These are phyloP conservation scores for Probaryconus sp. DNA, from an alignment of 1,140 invertebrate species.

Conservation along the genomic window DNA sequence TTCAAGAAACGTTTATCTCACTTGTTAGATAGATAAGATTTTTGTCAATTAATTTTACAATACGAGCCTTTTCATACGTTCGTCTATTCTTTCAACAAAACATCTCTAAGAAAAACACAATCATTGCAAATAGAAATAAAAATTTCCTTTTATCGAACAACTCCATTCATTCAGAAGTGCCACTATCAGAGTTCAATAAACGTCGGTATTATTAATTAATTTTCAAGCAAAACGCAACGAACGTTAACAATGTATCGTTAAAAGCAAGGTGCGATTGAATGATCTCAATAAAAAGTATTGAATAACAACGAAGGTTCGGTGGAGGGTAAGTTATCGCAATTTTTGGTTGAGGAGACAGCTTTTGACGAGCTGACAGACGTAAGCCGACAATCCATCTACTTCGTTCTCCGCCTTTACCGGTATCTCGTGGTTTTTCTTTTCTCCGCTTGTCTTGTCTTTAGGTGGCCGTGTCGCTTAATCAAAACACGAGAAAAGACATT, in stretches of 20 bases:
- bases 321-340: slow-evolving; percentile 57
- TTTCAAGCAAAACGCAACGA: too few species aligned
- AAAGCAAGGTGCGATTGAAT: slow-evolving; percentile 18
- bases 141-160: too few species aligned
- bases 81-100: too few species aligned
- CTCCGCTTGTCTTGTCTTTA: slow-evolving; percentile 51
- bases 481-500: slow-evolving; percentile 77
- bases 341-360: slow-evolving; percentile 60
- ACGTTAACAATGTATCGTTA: too few species aligned
- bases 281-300: slow-evolving; percentile 10
- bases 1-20: slow-evolving; percentile 26
- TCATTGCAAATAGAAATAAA: too few species aligned
- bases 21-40: too few species aligned
- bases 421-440: slow-evolving; percentile 60
- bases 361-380: slow-evolving; percentile 68
- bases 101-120: too few species aligned
- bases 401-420: slow-evolving; percentile 18
- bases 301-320: slow-evolving; percentile 12
- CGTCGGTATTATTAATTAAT: slow-evolving; percentile 52
- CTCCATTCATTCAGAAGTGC: too few species aligned
- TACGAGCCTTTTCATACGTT: too few species aligned
- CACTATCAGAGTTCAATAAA: slow-evolving; percentile 31
- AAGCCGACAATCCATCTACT: slow-evolving; percentile 66
- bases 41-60: too few species aligned
- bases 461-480: slow-evolving; percentile 72